Evolutionary conservation across 2,113 vertebrate genomes (phyloP), one percentile per base, ranked within the genome.

Genomic region (Ceyx margarethae): DNA sequence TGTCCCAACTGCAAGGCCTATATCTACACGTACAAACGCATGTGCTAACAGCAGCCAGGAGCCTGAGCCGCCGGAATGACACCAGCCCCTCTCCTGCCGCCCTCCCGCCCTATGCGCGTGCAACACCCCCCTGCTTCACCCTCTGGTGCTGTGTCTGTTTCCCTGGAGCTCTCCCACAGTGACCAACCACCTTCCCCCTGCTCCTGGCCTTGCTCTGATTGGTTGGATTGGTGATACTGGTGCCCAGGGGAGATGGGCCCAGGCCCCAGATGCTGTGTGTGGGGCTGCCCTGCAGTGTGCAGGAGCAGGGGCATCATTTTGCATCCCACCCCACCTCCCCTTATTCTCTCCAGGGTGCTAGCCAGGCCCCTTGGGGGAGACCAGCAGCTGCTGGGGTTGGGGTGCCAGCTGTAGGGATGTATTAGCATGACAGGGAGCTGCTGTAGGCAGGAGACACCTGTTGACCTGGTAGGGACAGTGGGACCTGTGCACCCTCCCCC

Each of bases 1-100:
- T 99, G 99, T 95, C 99, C 99, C 90, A 98, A 98, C 97, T 99
- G 99, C 97, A 99, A 99, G 98, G 99, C 98, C 96, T 99, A 99
- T 85, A 99, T 99, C 97, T 99, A 99, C 97, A 99, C 99, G 54
- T 99, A 99, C 98, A 99, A 99, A 97, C 99, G 99, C 96, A 98
- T 99, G 98, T 99, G 99, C 98, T 99, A 99, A 97, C 95, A 26
- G 95, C 71, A 1, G 54, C 61, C 1, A 2, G 69, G 75, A 92
- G 88, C 86, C 58, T 2, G 16, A 79, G 92, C 93, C 76, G 5
- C 91, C 20, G 89, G 31, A 58, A 11, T 3, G 64, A 28, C 71
- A 21, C 78, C 69, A 3, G 81, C 62, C 66, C 62, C 88, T 5
- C 15, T 19, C 79, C 80, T 5, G 40, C 53, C 25, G 78, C 91